Conservation (phyloP, 2,888 invertebrate genomes). For the Folsomia candida region DNA sequence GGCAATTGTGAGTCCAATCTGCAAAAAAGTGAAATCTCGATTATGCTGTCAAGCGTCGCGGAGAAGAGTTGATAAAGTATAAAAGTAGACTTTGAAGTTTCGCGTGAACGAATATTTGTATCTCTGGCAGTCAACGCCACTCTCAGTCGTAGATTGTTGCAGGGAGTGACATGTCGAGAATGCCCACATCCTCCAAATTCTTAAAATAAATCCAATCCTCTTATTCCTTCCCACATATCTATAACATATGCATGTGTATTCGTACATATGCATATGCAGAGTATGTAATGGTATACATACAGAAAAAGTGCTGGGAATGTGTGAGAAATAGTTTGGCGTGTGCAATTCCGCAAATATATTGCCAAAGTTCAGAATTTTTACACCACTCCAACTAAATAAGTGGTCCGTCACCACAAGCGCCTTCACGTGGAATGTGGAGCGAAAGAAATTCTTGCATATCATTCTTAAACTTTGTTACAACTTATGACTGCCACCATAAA, state of each 20-base stretch:
- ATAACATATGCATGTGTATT: too few relatives aligned
- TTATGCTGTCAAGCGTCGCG: conserved; percentile 14
- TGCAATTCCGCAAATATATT: conserved; percentile 11
- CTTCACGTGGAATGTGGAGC: not conserved
- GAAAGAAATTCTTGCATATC: not conserved
- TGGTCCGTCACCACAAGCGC: not conserved
- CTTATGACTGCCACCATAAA: conserved; percentile 4
- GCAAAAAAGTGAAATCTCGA: conserved; percentile 1
- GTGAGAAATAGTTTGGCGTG: not conserved
- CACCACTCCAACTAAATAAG: not conserved
- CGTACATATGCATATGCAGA: too few relatives aligned
- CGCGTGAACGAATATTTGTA: not conserved
- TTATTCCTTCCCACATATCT: too few relatives aligned
- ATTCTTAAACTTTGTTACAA: not conserved
- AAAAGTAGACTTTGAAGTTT: conserved; percentile 1
- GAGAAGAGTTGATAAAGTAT: conserved; percentile 5
- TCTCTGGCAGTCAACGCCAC: not conserved
- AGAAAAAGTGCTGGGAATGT: not conserved
- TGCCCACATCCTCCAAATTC: too few relatives aligned
- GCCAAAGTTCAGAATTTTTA: conserved; percentile 12
- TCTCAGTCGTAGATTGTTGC: too few relatives aligned
- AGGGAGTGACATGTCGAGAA: too few relatives aligned
- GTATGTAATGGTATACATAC: too few relatives aligned
- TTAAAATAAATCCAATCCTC: too few relatives aligned
- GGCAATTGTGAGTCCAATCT: not conserved